A percentile compares a stretch with the other conserved stretches of the same genome.
phyloP scores from a whole-genome alignment of 2,888 invertebrate genomes.

The Eristalinus sepulchralis region DNA sequence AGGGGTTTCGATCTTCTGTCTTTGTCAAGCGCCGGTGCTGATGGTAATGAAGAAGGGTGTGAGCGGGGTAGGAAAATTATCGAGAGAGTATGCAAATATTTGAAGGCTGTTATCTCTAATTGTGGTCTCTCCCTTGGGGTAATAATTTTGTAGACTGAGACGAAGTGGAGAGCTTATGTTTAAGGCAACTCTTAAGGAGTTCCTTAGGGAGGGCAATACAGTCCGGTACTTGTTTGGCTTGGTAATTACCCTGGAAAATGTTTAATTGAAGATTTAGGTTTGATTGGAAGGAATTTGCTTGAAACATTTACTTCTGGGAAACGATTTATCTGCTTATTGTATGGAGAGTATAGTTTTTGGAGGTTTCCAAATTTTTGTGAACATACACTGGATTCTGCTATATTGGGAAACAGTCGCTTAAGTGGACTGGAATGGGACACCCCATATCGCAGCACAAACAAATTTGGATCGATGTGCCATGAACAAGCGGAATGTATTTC shows the following conservation, averaged over 20 bases:
- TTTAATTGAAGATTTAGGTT: not conserved
- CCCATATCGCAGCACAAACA: too few relatives aligned
- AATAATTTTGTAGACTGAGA: not conserved
- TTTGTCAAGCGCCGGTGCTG: not conserved
- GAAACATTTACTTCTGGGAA: too few relatives aligned
- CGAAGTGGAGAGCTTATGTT: not conserved
- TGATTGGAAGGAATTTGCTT: not conserved
- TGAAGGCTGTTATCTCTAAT: constrained; percentile 11
- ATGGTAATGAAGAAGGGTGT: not conserved
- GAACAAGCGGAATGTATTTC: too few relatives aligned
- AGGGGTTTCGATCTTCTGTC: not conserved
- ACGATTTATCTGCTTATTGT: too few relatives aligned
- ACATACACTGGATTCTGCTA: too few relatives aligned
- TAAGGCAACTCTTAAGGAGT: not conserved
- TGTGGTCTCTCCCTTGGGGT: not conserved
- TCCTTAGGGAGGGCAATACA: not conserved
- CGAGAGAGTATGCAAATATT: constrained; percentile 31
- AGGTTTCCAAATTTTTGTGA: too few relatives aligned
- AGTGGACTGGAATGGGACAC: too few relatives aligned
- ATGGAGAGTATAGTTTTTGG: too few relatives aligned
- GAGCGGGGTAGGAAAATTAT: not conserved
- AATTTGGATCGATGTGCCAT: too few relatives aligned
- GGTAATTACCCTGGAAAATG: not conserved
- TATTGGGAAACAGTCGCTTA: too few relatives aligned
- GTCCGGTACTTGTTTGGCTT: not conserved